Percentiles rank a stretch among this genome's conserved stretches.
Conservation (phyloP, 2,113 vertebrate species). For the Paedocypris sp. region DNA sequence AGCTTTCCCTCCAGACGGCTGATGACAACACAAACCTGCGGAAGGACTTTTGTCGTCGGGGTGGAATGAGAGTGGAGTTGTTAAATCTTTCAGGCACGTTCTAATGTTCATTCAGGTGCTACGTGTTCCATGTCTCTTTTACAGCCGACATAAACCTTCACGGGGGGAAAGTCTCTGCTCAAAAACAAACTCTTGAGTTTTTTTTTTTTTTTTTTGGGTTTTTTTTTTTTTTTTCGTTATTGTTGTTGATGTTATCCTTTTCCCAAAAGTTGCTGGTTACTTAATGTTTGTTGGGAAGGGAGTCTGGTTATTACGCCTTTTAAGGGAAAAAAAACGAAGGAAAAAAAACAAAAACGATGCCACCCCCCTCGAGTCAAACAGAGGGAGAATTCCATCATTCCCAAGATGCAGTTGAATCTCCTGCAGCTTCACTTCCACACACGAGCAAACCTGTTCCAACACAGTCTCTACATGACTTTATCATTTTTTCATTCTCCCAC, state of each 20-base stretch:
- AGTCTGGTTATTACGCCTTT: constrained; percentile 57
- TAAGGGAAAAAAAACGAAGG: no score
- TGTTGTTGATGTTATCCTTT: constrained; percentile 17
- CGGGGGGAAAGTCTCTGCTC: constrained; percentile 70
- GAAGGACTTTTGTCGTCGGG: constrained; percentile 51
- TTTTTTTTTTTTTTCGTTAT: neutral
- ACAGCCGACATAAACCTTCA: constrained; percentile 48
- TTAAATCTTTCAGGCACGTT: constrained; percentile 36
- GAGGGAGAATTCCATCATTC: constrained; percentile 78
- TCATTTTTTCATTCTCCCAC: constrained; percentile 60
- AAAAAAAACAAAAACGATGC: constrained; percentile 33
- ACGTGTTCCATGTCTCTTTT: constrained; percentile 22
- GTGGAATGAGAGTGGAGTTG: constrained; percentile 28
- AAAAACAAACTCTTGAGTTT: constrained; percentile 26
- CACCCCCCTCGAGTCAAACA: constrained; percentile 46
- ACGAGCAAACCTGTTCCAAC: constrained; percentile 78
- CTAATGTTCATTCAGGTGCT: constrained; percentile 35
- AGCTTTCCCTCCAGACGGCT: constrained; percentile 40
- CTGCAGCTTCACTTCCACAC: constrained; percentile 72
- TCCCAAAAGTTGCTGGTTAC: constrained; percentile 63
- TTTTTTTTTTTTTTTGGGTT: neutral
- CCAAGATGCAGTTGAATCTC: constrained; percentile 70
- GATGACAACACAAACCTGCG: constrained; percentile 55
- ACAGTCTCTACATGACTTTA: constrained; percentile 75
- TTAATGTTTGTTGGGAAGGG: constrained; percentile 51